phyloP scores from a whole-genome alignment of 2,888 invertebrate genomes.

The Cryptocephalus primarius region DNA sequence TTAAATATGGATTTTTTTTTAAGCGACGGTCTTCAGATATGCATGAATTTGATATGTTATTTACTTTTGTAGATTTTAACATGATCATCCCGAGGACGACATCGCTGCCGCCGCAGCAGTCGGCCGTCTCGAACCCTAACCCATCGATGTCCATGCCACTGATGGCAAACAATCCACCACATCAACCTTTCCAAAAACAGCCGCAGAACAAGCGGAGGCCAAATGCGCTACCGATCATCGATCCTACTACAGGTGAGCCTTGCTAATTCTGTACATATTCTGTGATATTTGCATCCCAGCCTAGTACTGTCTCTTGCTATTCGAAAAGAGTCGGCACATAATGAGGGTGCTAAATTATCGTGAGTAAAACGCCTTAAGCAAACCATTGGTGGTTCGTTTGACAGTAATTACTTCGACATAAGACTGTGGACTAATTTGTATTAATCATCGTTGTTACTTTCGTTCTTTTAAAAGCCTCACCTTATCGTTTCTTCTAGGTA shows the following conservation, averaged over 20 bases:
- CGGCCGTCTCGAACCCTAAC: constrained; percentile 19
- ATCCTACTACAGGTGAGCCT: constrained; percentile 30
- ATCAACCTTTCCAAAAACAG: constrained; percentile 14
- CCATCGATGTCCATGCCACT: constrained; percentile 14
- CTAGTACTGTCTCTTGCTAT: constrained; percentile 3
- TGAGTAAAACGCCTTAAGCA: constrained; percentile 4
- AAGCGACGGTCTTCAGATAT: no score
- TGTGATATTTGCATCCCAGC: constrained; percentile 2
- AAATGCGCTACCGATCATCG: constrained; percentile 33
- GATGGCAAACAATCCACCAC: constrained; percentile 9
- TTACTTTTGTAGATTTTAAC: no score
- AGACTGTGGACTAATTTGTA: background rate
- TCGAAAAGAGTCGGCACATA: background rate
- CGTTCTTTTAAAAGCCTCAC: constrained; percentile 2
- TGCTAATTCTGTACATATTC: background rate
- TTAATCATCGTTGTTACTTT: background rate
- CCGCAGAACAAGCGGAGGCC: constrained; percentile 10
- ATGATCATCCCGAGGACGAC: constrained; percentile 4
- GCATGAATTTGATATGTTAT: no score
- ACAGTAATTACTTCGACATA: constrained; percentile 4
- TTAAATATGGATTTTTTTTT: no score
- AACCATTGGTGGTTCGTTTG: constrained; percentile 1
- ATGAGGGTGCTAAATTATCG: constrained; percentile 2
- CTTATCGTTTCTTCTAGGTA: constrained; percentile 21
- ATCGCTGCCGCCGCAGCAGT: constrained; percentile 9